Base-by-base conservation (phyloP, 2,113 vertebrate species). In the Etia nguti region DNA sequence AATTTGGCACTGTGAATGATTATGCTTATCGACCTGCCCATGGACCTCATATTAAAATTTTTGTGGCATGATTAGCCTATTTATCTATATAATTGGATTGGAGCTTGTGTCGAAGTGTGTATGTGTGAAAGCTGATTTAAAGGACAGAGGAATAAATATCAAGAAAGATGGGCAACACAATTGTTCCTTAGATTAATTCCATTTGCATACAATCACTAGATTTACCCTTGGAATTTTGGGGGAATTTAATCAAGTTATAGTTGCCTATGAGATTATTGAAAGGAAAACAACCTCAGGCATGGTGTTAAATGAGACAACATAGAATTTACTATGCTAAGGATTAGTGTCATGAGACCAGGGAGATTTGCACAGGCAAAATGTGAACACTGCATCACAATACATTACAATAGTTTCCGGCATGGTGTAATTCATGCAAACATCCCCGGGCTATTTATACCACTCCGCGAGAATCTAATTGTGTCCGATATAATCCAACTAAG, bases 31-130 rank as follows among this genome's bases (percentile, higher is more conserved):
- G 86, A 93, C 93, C 94, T 93, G 90, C 93, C 94, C 91, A 81
- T 95, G 95, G 93, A 95, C 94, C 90, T 84, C 91, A 94, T 96
- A 96, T 96, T 96, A 92, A 96, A 95, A 96, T 96, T 95, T 65
- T 94, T 95, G 95, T 95, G 93, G 94, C 94, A 95, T 96, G 95
- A 96, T 96, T 96, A 96, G 95, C 94, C 95, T 95, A 96, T 96
- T 96, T 96, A 96, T 97, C 96, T 96, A 94, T 94, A 93, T 97
- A 96, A 96, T 97, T 96, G 96, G 96, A 96, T 96, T 96, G 96
- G 94, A 95, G 92, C 94, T 94, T 92, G 89, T 87, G 92, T 93
- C 80, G 89, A 81, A 82, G 80, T 93, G 93, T 93, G 90, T 55
- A 59, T 93, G 89, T 86, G 85, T 84, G 86, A 87, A 92, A 87